Base-by-base conservation (phyloP, 1,140 invertebrate species). In the Trinorchestia longiramus region DNA sequence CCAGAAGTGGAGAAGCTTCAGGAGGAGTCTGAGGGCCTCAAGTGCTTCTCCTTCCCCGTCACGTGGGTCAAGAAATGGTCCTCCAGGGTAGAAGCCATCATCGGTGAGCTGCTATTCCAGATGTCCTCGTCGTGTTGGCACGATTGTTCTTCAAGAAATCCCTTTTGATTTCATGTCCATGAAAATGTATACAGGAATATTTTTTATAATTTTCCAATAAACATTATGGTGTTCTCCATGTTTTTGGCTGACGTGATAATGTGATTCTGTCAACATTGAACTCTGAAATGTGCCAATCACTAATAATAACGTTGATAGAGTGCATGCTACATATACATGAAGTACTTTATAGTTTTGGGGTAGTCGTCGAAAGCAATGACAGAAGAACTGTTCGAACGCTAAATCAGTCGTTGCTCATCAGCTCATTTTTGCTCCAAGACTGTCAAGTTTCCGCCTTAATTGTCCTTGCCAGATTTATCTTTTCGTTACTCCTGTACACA, bases 61-160 rank as follows among this genome's bases (percentile, higher is more conserved):
- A 94, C 92, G 92, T 94, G 92, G 92, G 92, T 94, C 43, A 94
- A 94, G 44, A 94, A 94, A 94, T 94, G 92, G 92, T 15, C 92
- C 41, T 77, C 62, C 36, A 94, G 43, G 44, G 41, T 94, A 28
- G 92, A 94, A 19, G 92, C 92, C 40, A 94, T 17, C 40, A 44
- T 94, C 43, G 92, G 92, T 94, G 44, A 94, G 92, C n/a, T 90
- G 6, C 88, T 90, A 36, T 4, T 77, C 28, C 62, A 36, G 1
- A 11, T 77, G 11, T 77, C 3, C 62, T 77, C 11, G 62, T 11
- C 62, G 15, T 77, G 62, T 77, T 77, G 11, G 62, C 62, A 36
- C 36, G 62, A 36, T 3, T 77, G 62, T 36, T 19, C 62, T 77
- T 11, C 62, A 36, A 77, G 28, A 77, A 77, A 19, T 11, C 47